These are phyloP conservation scores for Podarcis siculus DNA, from an alignment of 2,797 vertebrate species.

Conservation along the genomic window DNA sequence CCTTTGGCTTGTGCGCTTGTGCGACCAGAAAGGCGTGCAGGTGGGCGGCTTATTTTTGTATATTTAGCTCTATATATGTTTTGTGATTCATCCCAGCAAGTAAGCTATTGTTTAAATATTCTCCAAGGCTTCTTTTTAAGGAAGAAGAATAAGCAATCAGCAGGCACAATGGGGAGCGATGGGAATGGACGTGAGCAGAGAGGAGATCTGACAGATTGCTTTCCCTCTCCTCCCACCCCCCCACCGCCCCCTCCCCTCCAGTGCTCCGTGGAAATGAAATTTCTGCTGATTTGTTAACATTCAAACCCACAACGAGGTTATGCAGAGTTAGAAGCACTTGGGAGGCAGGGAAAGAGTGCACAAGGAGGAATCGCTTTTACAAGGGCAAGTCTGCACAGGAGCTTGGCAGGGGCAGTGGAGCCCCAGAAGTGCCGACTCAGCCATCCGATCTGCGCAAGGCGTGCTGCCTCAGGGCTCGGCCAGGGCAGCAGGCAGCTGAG, in stretches of 20 bases:
- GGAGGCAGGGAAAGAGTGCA: neutral
- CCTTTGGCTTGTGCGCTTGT: constrained; percentile 14
- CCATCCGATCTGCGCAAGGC: neutral
- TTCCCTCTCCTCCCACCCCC: neutral
- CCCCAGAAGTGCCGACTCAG: neutral
- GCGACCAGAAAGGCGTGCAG: neutral
- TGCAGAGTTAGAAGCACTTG: constrained; percentile 13
- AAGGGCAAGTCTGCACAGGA: neutral
- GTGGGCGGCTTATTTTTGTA: constrained; percentile 31
- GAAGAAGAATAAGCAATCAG: constrained; percentile 39
- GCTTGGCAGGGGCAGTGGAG: neutral
- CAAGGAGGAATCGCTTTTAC: neutral
- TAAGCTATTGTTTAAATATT: constrained; percentile 30
- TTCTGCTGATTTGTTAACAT: constrained; percentile 43
- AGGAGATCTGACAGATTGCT: neutral
- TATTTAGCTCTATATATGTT: constrained; percentile 11
- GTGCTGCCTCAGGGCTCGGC: neutral
- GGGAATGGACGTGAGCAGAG: constrained; percentile 14
- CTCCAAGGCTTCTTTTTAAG: constrained; percentile 34
- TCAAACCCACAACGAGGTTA: constrained; percentile 14
- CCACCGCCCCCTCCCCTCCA: rapidly evolving
- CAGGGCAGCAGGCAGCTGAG: neutral
- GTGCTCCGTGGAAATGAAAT: neutral
- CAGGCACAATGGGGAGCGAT: constrained; percentile 13
- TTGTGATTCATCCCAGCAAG: constrained; percentile 30